Conservation (phyloP, 2,113 vertebrate genomes). For the Lamprologus callipterus region DNA sequence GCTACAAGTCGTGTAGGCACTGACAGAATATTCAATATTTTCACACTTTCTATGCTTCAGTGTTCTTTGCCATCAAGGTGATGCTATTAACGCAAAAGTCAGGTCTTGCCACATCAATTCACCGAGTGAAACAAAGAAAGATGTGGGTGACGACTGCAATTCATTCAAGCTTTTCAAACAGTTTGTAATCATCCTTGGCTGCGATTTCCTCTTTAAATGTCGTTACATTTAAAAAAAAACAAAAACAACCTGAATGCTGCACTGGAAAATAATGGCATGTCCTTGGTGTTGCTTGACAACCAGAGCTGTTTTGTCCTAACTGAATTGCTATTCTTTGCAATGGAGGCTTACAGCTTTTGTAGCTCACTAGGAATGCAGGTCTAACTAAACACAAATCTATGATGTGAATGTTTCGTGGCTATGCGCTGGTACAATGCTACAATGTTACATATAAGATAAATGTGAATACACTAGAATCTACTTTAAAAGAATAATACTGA, state of each 20-base stretch:
- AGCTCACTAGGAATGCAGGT: not conserved
- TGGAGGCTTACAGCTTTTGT: not conserved
- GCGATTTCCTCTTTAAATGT: slow-evolving; percentile 20
- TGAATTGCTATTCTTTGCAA: slow-evolving; percentile 50
- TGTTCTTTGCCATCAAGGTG: not conserved
- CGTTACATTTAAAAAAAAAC: slow-evolving; percentile 32
- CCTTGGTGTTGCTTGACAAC: slow-evolving; percentile 74
- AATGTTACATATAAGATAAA: not conserved
- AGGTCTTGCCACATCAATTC: not conserved
- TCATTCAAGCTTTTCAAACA: slow-evolving; percentile 16
- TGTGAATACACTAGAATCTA: not conserved
- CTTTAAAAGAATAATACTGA: not conserved
- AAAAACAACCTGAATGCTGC: slow-evolving; percentile 36
- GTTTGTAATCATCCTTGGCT: slow-evolving; percentile 38
- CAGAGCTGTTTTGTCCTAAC: slow-evolving; percentile 43
- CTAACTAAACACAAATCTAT: not conserved
- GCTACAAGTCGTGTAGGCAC: not conserved
- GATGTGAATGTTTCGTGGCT: not conserved
- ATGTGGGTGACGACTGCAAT: not conserved
- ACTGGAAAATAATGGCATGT: slow-evolving; percentile 40
- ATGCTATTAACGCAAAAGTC: slow-evolving; percentile 9
- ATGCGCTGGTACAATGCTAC: not conserved
- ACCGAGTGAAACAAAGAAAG: slow-evolving; percentile 12
- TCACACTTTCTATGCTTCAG: not conserved
- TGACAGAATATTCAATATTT: not conserved